A percentile compares a stretch with the other conserved stretches of the same genome.
phyloP scores from a whole-genome alignment of 2,888 invertebrate genomes.

The Leptothorax acervorum region DNA sequence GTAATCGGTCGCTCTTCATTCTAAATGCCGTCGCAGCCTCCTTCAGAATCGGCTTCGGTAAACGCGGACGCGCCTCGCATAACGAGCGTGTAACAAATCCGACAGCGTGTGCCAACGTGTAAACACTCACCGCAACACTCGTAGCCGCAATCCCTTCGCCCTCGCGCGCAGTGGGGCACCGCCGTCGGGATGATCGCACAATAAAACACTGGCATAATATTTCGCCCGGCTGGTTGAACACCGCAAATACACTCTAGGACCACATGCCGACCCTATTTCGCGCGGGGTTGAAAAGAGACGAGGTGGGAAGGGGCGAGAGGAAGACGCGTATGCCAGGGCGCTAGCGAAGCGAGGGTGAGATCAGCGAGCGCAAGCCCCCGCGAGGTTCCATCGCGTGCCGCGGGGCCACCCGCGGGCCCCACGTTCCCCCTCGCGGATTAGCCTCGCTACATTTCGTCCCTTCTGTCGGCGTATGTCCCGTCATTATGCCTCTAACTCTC shows the following conservation, averaged over 20 bases:
- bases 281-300: slow-evolving; percentile 18
- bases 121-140: slow-evolving; percentile 70
- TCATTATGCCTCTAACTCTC: slow-evolving; percentile 66
- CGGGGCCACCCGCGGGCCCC: slow-evolving; percentile 66
- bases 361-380: slow-evolving; percentile 28
- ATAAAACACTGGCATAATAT: slow-evolving; percentile 83
- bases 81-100: slow-evolving; percentile 73
- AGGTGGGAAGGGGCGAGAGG: slow-evolving; percentile 37
- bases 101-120: slow-evolving; percentile 67
- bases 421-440: slow-evolving; percentile 80
- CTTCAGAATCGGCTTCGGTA: not conserved
- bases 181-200: slow-evolving; percentile 83
- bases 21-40: not conserved
- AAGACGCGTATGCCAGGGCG: slow-evolving; percentile 73
- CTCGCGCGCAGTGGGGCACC: slow-evolving; percentile 52
- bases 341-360: slow-evolving; percentile 31
- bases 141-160: slow-evolving; percentile 70
- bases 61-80: slow-evolving; percentile 34
- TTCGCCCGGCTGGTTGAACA: slow-evolving; percentile 80
- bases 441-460: slow-evolving; percentile 85
- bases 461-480: slow-evolving; percentile 83
- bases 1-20: not conserved
- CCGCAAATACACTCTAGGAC: slow-evolving; percentile 79
- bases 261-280: slow-evolving; percentile 78
- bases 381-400: slow-evolving; percentile 13